phyloP scores from a whole-genome alignment of 2,797 vertebrate species.

The Paguma larvata region DNA sequence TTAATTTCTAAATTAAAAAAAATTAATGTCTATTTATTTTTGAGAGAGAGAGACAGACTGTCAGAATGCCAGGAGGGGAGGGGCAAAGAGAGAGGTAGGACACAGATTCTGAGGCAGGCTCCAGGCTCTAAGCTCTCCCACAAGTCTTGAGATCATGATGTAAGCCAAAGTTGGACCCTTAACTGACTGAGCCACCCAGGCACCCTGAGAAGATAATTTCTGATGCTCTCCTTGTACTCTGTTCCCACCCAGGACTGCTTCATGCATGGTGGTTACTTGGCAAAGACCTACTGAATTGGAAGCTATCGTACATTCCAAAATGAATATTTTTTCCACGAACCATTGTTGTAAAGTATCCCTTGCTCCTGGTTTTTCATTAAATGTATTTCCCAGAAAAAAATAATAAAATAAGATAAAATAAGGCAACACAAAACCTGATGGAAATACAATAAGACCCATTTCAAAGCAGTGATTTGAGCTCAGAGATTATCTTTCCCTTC shows the following conservation, averaged over 20 bases:
- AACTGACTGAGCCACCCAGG: no score
- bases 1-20: neutral
- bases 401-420: neutral
- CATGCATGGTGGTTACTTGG: neutral
- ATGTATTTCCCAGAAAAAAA: neutral
- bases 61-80: no score
- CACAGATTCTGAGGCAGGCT: no score
- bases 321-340: neutral
- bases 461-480: conserved; percentile 47
- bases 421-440: neutral
- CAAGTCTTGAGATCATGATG: no score
- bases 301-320: neutral
- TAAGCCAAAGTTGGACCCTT: no score
- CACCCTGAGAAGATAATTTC: no score
- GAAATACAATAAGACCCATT: conserved; percentile 17
- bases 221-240: neutral
- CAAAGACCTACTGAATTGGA: neutral
- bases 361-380: neutral
- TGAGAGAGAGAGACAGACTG: no score
- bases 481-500: neutral
- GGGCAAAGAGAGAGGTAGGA: no score
- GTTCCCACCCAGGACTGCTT: neutral
- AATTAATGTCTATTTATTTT: no score
- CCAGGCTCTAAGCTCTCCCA: no score
- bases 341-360: neutral